phyloP scores from a whole-genome alignment of 2,888 invertebrate species.

The Chymomyza fuscimana region DNA sequence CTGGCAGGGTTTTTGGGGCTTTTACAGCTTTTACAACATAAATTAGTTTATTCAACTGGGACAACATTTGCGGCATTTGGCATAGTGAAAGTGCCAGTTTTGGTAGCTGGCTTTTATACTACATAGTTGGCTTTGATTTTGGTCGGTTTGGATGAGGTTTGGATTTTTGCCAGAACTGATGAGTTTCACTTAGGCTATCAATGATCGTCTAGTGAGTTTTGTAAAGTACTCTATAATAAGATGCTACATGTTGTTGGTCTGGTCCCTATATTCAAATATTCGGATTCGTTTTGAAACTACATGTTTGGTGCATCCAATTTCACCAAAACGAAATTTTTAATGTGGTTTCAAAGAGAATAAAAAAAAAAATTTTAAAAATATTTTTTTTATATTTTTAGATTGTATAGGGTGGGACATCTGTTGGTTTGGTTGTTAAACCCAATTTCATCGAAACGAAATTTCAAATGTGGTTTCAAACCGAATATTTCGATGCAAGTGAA shows the following conservation, averaged over 20 bases:
- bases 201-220: background rate
- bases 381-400: too few species aligned
- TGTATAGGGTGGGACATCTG: too few species aligned
- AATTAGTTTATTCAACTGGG: conserved; percentile 11
- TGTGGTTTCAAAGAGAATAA: too few species aligned
- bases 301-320: too few species aligned
- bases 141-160: background rate
- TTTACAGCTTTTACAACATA: background rate
- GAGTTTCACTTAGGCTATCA: background rate
- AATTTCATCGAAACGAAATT: too few species aligned
- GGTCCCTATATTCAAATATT: too few species aligned
- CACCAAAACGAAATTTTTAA: too few species aligned
- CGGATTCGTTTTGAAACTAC: too few species aligned
- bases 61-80: background rate
- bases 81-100: conserved; percentile 17
- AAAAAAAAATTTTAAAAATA: too few species aligned
- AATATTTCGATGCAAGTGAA: too few species aligned
- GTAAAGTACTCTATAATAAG: conserved; percentile 2
- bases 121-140: background rate
- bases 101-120: background rate
- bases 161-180: background rate
- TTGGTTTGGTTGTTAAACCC: too few species aligned
- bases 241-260: background rate
- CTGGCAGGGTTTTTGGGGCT: background rate
- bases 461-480: too few species aligned